Base-by-base conservation (phyloP, 2,797 vertebrate species). In the Molossus molossus region DNA sequence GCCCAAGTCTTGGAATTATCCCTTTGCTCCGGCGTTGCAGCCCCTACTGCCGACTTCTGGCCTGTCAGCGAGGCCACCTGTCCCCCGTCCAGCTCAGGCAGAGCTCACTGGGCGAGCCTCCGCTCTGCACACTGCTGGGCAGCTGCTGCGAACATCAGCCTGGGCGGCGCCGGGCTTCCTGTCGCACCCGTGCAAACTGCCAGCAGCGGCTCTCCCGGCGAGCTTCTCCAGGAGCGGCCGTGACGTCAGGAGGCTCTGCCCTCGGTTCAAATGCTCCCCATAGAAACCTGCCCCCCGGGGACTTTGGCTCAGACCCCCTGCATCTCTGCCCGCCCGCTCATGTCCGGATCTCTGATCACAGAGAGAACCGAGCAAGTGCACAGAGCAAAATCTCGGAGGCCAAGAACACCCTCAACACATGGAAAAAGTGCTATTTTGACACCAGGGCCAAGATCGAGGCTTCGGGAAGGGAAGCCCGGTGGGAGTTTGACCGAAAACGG, bases 401-500 rank as follows among this genome's bases (percentile, higher is more conserved):
- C 55, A 99, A 98, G 96, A 97, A 96, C 48, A 98, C 99, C 15
- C 98, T 99, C 77, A 98, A 99, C 69, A 97, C 97, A 83, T 99
- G 99, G 99, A 99, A 99, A 94, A 98, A 98, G 85, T 98, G 98
- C 69, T 99, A 99, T 97, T 99, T 99, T 29, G 98, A 98, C 65
- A 97, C 98, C 55, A 99, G 99, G 29, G 98, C 99, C 93, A 99
- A 98, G 97, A 99, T 99, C 5, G 99, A 99, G 97, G 98, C 98
- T 14, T 98, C 99, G 0, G 99, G 98, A 94, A 98, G 98, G 48
- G 98, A 98, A n/a, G 96, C 98, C 0, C 99, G 98, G 17, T 99
- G 99, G 99, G 99, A 99, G 96, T 99, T 99, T 97, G 99, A 99
- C 55, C 98, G 98, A 13, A 99, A 99, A 85, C 98, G 98, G 93